Conservation (phyloP, 2,113 vertebrate species). For the Neolamprologus modestus region DNA sequence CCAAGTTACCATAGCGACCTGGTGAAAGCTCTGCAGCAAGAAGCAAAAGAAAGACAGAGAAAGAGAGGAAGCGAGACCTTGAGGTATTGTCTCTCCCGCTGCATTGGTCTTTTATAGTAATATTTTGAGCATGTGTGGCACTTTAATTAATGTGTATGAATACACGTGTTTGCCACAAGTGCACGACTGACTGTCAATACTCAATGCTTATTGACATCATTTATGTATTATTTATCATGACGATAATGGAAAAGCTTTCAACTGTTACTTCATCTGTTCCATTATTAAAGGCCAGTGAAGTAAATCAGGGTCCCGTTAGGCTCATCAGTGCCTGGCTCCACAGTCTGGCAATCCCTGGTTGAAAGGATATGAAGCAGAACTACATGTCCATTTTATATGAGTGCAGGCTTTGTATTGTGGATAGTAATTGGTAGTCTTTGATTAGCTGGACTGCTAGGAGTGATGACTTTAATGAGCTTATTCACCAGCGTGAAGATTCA, state of each 20-base stretch:
- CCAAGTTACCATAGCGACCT: constrained; percentile 66
- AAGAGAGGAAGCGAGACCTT: constrained; percentile 33
- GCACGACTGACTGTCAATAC: background rate
- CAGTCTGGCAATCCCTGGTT: background rate
- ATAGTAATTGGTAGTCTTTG: constrained; percentile 45
- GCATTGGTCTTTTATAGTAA: background rate
- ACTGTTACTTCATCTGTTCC: background rate
- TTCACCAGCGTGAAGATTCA: constrained; percentile 18
- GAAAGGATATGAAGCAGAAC: constrained; percentile 26
- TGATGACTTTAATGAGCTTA: constrained; percentile 38
- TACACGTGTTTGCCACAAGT: background rate
- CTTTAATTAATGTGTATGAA: background rate
- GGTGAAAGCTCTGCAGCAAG: constrained; percentile 45
- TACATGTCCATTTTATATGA: constrained; percentile 21
- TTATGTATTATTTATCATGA: background rate
- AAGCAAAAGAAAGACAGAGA: background rate
- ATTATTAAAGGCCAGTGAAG: background rate
- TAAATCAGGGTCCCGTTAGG: constrained; percentile 27
- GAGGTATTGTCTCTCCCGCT: constrained; percentile 17
- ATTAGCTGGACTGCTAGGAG: constrained; percentile 23
- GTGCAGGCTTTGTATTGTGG: constrained; percentile 15
- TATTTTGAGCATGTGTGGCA: background rate
- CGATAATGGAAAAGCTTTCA: background rate
- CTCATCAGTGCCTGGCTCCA: background rate
- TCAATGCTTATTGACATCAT: background rate